These are phyloP conservation scores for Scolanthus callimorphus DNA, from an alignment of 92 coral and sea anemone species.

Conservation along the genomic window DNA sequence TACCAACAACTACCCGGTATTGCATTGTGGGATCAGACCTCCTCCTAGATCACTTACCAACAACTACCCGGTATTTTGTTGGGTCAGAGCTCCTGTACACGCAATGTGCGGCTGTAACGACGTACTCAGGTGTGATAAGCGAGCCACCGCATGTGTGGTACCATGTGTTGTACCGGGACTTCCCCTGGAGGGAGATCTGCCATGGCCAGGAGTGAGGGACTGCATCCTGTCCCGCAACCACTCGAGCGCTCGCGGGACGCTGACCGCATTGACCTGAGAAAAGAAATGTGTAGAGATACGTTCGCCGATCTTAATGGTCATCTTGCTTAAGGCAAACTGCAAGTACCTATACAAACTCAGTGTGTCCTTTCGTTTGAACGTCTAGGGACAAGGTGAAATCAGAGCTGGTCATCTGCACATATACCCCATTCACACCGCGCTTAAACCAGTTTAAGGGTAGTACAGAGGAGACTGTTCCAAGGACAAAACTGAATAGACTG, in stretches of 20 bases:
- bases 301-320: too few relatives aligned
- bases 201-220: conserved; percentile 66
- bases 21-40: conserved; percentile 8
- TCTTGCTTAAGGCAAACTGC: too few relatives aligned
- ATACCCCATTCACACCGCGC: too few relatives aligned
- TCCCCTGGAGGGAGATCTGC: conserved; percentile 46
- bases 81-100: conserved; percentile 20
- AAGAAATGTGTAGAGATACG: too few relatives aligned
- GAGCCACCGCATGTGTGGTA: conserved; percentile 68
- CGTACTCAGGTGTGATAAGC: conserved; percentile 50
- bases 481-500: too few relatives aligned
- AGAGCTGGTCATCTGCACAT: too few relatives aligned
- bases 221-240: conserved; percentile 48
- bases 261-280: conserved; percentile 47
- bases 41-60: conserved; percentile 21
- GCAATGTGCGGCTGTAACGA: conserved; percentile 65
- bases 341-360: too few relatives aligned
- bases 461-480: too few relatives aligned
- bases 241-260: conserved; percentile 53
- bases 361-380: too few relatives aligned
- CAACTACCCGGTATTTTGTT: conserved; percentile 41
- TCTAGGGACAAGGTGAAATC: too few relatives aligned
- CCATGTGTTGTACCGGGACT: conserved; percentile 19
- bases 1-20: neutral
- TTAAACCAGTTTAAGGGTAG: too few relatives aligned